Percentiles rank a stretch among this genome's conserved stretches.
These are phyloP conservation scores for Megathymus violae DNA, from an alignment of 1,140 invertebrate species.

Conservation along the genomic window DNA sequence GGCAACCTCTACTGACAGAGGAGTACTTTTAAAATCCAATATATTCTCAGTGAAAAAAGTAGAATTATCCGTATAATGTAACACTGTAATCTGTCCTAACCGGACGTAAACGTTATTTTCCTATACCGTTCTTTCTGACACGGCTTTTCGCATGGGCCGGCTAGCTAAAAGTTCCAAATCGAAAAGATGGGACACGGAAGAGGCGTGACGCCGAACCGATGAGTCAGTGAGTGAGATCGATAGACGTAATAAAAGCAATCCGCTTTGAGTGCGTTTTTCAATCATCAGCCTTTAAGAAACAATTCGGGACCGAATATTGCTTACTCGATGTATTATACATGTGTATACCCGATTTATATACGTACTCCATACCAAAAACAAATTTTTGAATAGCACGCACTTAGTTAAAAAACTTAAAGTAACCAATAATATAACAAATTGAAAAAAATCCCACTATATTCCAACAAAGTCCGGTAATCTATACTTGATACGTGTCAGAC, in stretches of 20 bases:
- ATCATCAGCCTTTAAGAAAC: constrained; percentile 24
- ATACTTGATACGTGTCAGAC: no score
- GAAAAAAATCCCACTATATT: no score
- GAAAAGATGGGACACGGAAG: constrained; percentile 37
- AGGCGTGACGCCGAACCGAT: constrained; percentile 42
- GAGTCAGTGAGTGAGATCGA: constrained; percentile 41
- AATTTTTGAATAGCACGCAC: no score
- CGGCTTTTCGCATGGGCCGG: constrained; percentile 21
- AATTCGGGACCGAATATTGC: background rate
- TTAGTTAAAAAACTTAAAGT: no score
- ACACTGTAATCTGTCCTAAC: no score
- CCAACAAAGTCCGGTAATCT: no score
- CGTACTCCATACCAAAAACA: no score
- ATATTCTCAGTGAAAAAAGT: no score
- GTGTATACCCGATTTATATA: background rate
- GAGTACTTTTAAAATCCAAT: no score
- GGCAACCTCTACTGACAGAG: no score
- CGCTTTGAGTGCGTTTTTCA: constrained; percentile 39
- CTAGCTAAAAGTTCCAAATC: constrained; percentile 34
- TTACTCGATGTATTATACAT: background rate
- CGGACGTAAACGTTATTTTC: constrained; percentile 7
- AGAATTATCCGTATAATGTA: no score
- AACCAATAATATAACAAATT: no score
- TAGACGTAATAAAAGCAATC: constrained; percentile 37
- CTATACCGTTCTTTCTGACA: constrained; percentile 7